Conservation (phyloP, 2,797 vertebrate genomes). For the Rallus crepitans region DNA sequence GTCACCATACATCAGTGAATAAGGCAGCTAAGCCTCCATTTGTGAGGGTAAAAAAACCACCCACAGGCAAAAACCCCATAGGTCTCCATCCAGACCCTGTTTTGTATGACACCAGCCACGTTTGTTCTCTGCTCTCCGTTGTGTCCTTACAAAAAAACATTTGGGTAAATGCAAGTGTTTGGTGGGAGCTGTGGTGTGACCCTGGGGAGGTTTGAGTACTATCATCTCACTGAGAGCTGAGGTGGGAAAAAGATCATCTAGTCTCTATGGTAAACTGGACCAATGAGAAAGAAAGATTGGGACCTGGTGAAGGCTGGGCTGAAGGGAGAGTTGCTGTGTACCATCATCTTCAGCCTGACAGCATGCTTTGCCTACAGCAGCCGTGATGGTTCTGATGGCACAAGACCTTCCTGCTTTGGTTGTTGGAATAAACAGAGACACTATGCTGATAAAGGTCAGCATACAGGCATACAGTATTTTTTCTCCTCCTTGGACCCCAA, state of each 20-base stretch:
- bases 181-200: neutral
- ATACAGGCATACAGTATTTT: rapidly evolving
- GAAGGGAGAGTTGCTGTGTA: neutral
- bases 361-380: neutral
- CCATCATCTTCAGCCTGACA: rapidly evolving
- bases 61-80: neutral
- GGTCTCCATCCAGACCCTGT: neutral
- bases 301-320: rapidly evolving
- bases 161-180: neutral
- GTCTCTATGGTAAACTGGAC: neutral
- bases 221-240: neutral
- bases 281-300: neutral
- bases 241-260: neutral
- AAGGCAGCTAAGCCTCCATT: neutral
- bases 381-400: neutral
- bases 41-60: neutral
- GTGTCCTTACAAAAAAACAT: neutral
- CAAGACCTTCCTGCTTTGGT: neutral
- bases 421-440: neutral
- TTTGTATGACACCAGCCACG: neutral
- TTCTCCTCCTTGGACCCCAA: neutral
- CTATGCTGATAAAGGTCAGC: neutral
- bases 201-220: neutral
- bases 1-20: neutral
- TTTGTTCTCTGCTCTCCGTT: neutral